Conservation (phyloP, 1,140 invertebrate genomes). For the Rhagoletis zephyria region DNA sequence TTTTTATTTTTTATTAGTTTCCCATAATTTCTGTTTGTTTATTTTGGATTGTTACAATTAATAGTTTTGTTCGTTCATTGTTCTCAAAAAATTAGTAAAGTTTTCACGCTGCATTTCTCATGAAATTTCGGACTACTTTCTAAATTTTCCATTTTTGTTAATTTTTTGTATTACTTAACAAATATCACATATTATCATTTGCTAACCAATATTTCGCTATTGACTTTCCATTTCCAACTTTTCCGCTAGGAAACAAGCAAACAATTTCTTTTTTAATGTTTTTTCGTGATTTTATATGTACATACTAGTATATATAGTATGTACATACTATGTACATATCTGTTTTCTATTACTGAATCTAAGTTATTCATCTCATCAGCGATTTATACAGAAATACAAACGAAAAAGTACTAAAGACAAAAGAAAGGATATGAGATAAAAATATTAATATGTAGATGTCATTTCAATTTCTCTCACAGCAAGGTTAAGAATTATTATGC, state of each 20-base stretch:
- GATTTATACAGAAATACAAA: neutral
- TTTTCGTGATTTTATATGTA: neutral
- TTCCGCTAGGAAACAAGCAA: neutral
- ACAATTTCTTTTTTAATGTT: neutral
- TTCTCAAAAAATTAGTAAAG: neutral
- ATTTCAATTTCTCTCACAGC: too few species aligned
- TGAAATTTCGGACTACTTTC: slow-evolving; percentile 19
- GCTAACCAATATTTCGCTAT: neutral
- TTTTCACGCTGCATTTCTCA: slow-evolving; percentile 23
- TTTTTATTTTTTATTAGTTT: neutral
- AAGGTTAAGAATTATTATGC: too few species aligned
- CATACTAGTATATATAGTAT: too few species aligned
- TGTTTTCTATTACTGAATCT: slow-evolving; percentile 34
- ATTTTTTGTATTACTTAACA: slow-evolving; percentile 4
- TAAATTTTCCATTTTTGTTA: neutral
- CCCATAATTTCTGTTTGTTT: neutral
- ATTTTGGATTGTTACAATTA: slow-evolving; percentile 8
- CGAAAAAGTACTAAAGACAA: too few species aligned
- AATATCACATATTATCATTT: neutral
- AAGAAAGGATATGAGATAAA: too few species aligned
- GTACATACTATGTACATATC: too few species aligned
- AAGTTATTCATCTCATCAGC: slow-evolving; percentile 34
- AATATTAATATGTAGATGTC: too few species aligned
- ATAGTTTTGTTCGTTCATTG: neutral
- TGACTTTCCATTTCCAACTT: slow-evolving; percentile 18